phyloP scores from a whole-genome alignment of 2,797 vertebrate genomes.

The Clarias laeviceps region DNA sequence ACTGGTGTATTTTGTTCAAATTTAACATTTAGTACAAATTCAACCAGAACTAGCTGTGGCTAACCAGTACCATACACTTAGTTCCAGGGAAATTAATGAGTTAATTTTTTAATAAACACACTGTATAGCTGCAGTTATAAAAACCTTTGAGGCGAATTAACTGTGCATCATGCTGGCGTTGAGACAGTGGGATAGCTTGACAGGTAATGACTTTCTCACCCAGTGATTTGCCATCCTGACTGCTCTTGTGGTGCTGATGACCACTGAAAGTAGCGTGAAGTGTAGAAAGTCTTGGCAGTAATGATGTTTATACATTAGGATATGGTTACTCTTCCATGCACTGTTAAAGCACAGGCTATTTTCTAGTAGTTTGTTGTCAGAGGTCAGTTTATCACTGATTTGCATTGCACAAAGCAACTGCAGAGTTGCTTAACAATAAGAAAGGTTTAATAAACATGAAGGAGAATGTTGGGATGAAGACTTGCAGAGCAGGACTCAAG shows the following conservation, averaged over 20 bases:
- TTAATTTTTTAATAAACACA: no score
- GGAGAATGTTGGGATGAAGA: not conserved
- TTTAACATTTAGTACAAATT: no score
- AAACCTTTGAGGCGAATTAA: no score
- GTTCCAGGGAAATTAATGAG: no score
- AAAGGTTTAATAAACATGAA: not conserved
- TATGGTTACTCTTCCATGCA: not conserved
- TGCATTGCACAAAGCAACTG: not conserved
- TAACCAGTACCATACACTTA: no score
- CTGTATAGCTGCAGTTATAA: no score
- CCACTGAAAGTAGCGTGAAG: not conserved
- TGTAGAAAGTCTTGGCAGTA: not conserved
- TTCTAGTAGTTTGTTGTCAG: not conserved
- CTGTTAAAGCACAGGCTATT: not conserved
- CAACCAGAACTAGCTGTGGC: no score
- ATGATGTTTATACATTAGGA: not conserved
- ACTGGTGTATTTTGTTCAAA: no score
- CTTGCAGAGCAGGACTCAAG: not conserved
- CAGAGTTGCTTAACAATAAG: conserved; percentile 3
- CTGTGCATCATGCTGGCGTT: not conserved
- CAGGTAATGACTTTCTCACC: not conserved
- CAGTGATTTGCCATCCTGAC: not conserved
- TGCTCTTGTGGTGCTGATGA: not conserved
- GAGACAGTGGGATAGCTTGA: not conserved
- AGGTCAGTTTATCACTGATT: not conserved